Conservation (phyloP, 2,113 vertebrate genomes). For the Ascaphus truei region DNA sequence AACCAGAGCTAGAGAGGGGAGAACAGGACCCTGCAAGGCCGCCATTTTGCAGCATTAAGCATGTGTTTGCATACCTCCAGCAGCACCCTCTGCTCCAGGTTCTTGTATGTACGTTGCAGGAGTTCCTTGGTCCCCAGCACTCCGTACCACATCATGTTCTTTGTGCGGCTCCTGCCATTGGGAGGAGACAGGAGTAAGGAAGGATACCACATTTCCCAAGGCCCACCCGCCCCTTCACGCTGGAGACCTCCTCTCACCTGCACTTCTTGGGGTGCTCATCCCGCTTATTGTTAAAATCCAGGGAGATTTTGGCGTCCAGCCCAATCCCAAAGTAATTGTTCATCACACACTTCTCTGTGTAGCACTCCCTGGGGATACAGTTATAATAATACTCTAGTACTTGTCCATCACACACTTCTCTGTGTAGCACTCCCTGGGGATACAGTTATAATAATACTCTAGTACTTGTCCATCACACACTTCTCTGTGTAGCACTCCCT, state of each 20-base stretch:
- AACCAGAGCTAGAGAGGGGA: background rate
- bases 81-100: slow-evolving; percentile 87
- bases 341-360: slow-evolving; percentile 92
- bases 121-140: slow-evolving; percentile 90
- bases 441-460: too few species aligned
- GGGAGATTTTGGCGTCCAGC: slow-evolving; percentile 88
- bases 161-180: slow-evolving; percentile 81
- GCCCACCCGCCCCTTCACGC: background rate
- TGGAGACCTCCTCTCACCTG: slow-evolving; percentile 57
- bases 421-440: slow-evolving; percentile 80
- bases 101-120: slow-evolving; percentile 87
- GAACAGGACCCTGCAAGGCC: background rate
- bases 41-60: background rate
- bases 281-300: slow-evolving; percentile 93
- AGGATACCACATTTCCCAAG: background rate
- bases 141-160: slow-evolving; percentile 97
- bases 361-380: slow-evolving; percentile 67
- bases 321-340: slow-evolving; percentile 96
- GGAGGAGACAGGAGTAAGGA: background rate
- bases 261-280: slow-evolving; percentile 93
- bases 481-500: slow-evolving; percentile 86
- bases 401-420: slow-evolving; percentile 95
- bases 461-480: slow-evolving; percentile 95
- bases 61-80: slow-evolving; percentile 74
- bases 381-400: too few species aligned